phyloP scores from a whole-genome alignment of 2,888 invertebrate species.

The Lycocerus yunnanus region DNA sequence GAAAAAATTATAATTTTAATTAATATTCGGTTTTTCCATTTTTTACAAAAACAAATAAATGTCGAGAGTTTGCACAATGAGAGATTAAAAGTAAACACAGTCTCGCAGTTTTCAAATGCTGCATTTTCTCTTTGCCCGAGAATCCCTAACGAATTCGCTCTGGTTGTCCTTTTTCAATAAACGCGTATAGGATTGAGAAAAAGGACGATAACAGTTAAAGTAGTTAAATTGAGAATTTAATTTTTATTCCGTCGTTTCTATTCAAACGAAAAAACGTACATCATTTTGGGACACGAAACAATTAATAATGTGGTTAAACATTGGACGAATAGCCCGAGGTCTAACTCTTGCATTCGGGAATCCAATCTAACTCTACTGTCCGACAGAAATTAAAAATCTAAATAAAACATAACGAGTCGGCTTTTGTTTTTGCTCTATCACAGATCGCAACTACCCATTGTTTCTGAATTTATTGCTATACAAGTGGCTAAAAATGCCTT shows the following conservation, averaged over 20 bases:
- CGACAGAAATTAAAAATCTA: slow-evolving; percentile 50
- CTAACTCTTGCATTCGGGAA: slow-evolving; percentile 39
- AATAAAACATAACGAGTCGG: slow-evolving; percentile 52
- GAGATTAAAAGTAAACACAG: slow-evolving; percentile 47
- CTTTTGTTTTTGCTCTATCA: slow-evolving; percentile 50
- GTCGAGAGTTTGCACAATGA: slow-evolving; percentile 51
- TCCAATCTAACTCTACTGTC: slow-evolving; percentile 41
- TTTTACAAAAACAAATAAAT: slow-evolving; percentile 43
- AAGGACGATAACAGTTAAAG: slow-evolving; percentile 34
- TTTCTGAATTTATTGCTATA: slow-evolving; percentile 50
- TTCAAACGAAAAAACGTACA: slow-evolving; percentile 50
- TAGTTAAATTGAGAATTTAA: slow-evolving; percentile 40
- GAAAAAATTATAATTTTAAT: slow-evolving; percentile 32
- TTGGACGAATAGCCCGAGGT: slow-evolving; percentile 41
- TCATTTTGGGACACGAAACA: slow-evolving; percentile 48
- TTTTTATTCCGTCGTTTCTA: slow-evolving; percentile 41
- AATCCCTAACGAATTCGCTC: slow-evolving; percentile 23
- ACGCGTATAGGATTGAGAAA: slow-evolving; percentile 14
- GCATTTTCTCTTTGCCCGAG: slow-evolving; percentile 27
- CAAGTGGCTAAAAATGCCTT: slow-evolving; percentile 33
- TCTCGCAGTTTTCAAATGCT: slow-evolving; percentile 31
- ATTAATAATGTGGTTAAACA: slow-evolving; percentile 52
- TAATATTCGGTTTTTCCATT: slow-evolving; percentile 32
- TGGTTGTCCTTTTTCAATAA: slow-evolving; percentile 16
- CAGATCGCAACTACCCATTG: slow-evolving; percentile 51